phyloP scores from a whole-genome alignment of 2,888 invertebrate species.

The Xanthia togata region DNA sequence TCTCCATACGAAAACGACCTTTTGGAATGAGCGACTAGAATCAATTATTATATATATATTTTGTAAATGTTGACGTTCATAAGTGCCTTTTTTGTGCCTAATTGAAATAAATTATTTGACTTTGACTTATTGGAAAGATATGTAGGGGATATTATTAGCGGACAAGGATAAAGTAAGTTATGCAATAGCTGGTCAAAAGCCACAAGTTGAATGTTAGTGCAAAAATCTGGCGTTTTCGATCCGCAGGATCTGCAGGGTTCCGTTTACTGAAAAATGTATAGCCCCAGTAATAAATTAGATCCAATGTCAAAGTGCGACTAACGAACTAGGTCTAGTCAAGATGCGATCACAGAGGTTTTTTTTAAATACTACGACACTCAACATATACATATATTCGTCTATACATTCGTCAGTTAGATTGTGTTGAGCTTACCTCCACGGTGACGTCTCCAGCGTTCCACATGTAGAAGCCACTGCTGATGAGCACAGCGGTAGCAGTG shows the following conservation, averaged over 20 bases:
- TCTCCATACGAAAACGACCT: too few species aligned
- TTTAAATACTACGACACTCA: background rate
- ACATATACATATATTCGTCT: too few species aligned
- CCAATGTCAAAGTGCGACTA: background rate
- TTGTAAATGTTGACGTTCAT: too few species aligned
- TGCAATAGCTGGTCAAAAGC: background rate
- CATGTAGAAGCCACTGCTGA: conserved; percentile 72
- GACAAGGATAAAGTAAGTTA: background rate
- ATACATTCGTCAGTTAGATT: background rate
- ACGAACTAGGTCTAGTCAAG: background rate
- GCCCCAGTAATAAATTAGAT: background rate
- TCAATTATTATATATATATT: too few species aligned
- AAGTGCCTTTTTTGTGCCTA: too few species aligned
- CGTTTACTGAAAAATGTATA: background rate
- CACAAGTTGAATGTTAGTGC: background rate
- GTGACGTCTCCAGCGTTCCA: conserved; percentile 78
- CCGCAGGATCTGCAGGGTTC: too few species aligned
- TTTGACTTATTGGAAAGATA: background rate
- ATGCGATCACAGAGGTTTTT: background rate
- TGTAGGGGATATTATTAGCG: background rate
- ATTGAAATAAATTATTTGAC: too few species aligned
- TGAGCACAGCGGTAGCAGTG: conserved; percentile 64
- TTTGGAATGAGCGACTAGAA: too few species aligned
- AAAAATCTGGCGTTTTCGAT: too few species aligned
- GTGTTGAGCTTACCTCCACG: conserved; percentile 68